Conservation (phyloP, 1,140 invertebrate species). For the Pseudomyrmex gracilis region DNA sequence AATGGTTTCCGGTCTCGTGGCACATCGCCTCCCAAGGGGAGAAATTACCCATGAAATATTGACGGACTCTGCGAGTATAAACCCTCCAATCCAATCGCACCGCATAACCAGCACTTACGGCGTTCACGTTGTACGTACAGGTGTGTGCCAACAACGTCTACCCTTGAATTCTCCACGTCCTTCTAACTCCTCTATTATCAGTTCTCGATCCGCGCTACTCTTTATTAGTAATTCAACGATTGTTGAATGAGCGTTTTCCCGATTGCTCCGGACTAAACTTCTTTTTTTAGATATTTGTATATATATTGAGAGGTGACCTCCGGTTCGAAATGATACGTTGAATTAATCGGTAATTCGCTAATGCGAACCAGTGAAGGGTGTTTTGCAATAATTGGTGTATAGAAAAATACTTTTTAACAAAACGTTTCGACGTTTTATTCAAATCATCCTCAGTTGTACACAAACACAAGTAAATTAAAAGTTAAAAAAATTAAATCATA, state of each 20-base stretch:
- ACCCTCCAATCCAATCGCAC: conserved; percentile 74
- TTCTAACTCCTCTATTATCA: conserved; percentile 40
- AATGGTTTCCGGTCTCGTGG: conserved; percentile 74
- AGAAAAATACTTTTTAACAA: no score
- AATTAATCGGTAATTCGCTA: no score
- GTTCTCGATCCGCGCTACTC: conserved; percentile 3
- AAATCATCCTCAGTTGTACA: no score
- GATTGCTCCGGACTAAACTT: not conserved
- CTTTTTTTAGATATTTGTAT: no score
- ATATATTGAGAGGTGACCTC: no score
- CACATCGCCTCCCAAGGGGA: conserved; percentile 75
- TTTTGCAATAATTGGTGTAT: no score
- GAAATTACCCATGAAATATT: conserved; percentile 81
- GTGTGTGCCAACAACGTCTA: conserved; percentile 57
- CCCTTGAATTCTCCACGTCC: conserved; percentile 14
- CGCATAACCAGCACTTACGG: conserved; percentile 68
- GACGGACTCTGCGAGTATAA: conserved; percentile 76
- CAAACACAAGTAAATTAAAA: no score
- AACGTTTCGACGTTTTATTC: no score
- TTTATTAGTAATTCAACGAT: conserved; percentile 39
- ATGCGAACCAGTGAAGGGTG: no score
- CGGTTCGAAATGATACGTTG: no score
- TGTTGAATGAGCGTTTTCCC: conserved; percentile 17
- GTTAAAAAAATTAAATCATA: no score
- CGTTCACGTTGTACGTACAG: conserved; percentile 62